Evolutionary conservation across 2,888 invertebrate genomes (phyloP).

Genomic region (Trissoscelio sp.): DNA sequence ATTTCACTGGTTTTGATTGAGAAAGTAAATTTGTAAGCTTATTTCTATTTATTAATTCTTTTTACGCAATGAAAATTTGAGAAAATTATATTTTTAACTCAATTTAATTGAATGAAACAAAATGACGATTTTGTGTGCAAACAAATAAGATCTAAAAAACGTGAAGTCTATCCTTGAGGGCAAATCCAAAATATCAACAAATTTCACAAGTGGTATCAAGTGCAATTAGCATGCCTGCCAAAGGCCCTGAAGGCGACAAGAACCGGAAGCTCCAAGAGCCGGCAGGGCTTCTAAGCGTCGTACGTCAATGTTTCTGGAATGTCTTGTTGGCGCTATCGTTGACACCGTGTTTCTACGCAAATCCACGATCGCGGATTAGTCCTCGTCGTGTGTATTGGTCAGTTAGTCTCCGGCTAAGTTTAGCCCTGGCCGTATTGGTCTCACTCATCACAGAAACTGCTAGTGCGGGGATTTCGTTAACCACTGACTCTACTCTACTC

Average conservation of each 20-base stretch:
- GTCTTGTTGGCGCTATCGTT: conserved; percentile 47
- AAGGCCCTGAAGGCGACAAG: conserved; percentile 46
- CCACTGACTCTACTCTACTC: conserved; percentile 76
- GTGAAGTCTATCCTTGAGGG: conserved; percentile 24
- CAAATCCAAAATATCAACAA: conserved; percentile 49
- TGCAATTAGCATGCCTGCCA: conserved; percentile 58
- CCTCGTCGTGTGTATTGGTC: conserved; percentile 70
- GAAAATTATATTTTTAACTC: too few relatives aligned
- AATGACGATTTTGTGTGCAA: too few relatives aligned
- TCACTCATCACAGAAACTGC: conserved; percentile 71
- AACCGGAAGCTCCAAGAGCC: conserved; percentile 46
- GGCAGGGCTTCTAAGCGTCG: neutral
- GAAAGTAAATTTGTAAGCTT: too few relatives aligned
- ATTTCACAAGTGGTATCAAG: conserved; percentile 59
- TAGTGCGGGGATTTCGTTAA: conserved; percentile 74
- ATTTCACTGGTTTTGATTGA: too few relatives aligned
- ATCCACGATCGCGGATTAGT: conserved; percentile 67
- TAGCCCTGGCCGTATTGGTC: conserved; percentile 82
- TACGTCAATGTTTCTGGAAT: conserved; percentile 57
- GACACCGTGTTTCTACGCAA: conserved; percentile 48
- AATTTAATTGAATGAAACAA: too few relatives aligned
- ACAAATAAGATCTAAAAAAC: neutral
- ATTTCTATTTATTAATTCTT: too few relatives aligned
- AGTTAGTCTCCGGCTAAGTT: conserved; percentile 80
- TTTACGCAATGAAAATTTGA: too few relatives aligned